Evolutionary conservation across 2,797 vertebrate genomes (phyloP), one percentile per base, ranked within the genome.

Genomic region (Megaceryle alcyon): DNA sequence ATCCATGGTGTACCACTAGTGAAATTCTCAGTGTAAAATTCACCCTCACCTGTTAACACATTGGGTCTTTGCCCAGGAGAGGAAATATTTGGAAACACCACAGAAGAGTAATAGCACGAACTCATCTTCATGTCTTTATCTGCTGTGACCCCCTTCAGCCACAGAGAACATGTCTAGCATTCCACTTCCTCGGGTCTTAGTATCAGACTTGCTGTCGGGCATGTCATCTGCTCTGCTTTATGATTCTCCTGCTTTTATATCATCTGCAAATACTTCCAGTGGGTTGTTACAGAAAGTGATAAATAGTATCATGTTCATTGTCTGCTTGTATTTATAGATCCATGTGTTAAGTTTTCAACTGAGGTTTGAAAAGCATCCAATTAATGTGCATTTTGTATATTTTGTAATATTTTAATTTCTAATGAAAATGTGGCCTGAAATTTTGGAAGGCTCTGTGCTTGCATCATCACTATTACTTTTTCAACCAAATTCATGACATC

Each of bases 341-440:
- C 18, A 22, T 0, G 0, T 2, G 17, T 0, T n/a, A 41, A n/a
- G 4, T 66, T 82, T 87, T 66, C 28, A 43, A 46, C 49, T 73
- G 8, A 63, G n/a, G 11, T 77, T 87, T 77, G 51, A 63, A 82
- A 88, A 59, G 3, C 31, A 65, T 4, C 10, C 5, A 26, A 9
- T 49, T 31, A 26, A 63, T 35, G 6, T 41, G 6, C 2, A 5
- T 39, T 51, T 75, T 46, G 2, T 86, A 49, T 59, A 49, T 20
- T 72, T 72, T 43, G 6, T 12, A n/a, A 35, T 61, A 59, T 18
- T 72, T 53, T 48, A 9, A 44, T 83, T 92, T 86, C 26, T 53
- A 37, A 54, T 59, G 16, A 82, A 91, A 76, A 82, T 28, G 5
- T 44, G 26, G 33, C 39, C 39, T 23, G n/a, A 73, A 73, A 12